Percentiles rank a stretch among this genome's conserved stretches.
Evolutionary conservation across 2,113 vertebrate genomes (phyloP).

Genomic region (Marcusenius ussheri): DNA sequence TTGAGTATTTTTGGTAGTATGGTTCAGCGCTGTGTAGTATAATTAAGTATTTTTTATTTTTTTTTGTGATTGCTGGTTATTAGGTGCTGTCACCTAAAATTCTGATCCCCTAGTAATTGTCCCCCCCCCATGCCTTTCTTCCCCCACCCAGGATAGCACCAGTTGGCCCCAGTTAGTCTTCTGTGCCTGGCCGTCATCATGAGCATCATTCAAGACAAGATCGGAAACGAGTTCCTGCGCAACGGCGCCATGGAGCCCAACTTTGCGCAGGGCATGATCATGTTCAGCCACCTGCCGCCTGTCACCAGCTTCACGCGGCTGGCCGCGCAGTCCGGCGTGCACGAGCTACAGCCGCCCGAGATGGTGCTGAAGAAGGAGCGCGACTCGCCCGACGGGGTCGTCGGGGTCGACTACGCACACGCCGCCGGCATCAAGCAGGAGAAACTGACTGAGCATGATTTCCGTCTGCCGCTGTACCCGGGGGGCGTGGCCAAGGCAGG

Average conservation of each 20-base stretch:
- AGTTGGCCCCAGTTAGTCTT: conserved; percentile 40
- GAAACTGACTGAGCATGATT: conserved; percentile 84
- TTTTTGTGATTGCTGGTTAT: not conserved
- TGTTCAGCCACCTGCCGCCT: conserved; percentile 94
- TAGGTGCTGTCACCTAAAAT: not conserved
- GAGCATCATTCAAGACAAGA: conserved; percentile 77
- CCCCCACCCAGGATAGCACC: conserved; percentile 3
- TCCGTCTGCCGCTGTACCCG: conserved; percentile 62
- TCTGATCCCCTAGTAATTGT: not conserved
- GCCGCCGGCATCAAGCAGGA: conserved; percentile 88
- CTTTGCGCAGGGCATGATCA: conserved; percentile 83
- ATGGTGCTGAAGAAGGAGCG: conserved; percentile 93
- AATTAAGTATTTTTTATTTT: not conserved
- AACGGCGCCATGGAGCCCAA: conserved; percentile 78
- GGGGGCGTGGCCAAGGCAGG: conserved; percentile 60
- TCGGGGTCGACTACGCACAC: conserved; percentile 71
- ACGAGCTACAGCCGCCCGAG: conserved; percentile 69
- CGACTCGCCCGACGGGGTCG: conserved; percentile 62
- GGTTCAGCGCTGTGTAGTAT: not conserved
- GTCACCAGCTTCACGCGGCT: conserved; percentile 92
- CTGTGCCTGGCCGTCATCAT: conserved; percentile 50
- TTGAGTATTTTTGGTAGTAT: not conserved
- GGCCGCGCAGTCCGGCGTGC: conserved; percentile 73
- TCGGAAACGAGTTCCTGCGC: conserved; percentile 80
- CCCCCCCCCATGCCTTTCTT: not conserved